Percentiles rank a stretch among this genome's conserved stretches.
phyloP scores from a whole-genome alignment of 2,113 vertebrate species.

The Typhlomys cinereus region DNA sequence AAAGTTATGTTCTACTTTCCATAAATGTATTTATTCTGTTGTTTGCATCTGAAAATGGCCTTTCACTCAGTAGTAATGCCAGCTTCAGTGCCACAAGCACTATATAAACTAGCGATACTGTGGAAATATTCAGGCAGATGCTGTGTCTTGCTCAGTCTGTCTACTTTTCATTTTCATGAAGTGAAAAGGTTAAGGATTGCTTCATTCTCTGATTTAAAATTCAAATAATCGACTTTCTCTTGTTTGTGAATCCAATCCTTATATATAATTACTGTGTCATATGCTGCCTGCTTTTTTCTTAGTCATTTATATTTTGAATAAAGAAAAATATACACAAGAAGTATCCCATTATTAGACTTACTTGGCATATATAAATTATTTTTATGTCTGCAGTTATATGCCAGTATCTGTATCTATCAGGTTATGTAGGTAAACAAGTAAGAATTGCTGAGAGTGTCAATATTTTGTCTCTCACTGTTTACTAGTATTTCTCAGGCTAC shows the following conservation, averaged over 20 bases:
- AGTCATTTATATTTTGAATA: constrained; percentile 46
- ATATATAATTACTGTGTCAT: constrained; percentile 31
- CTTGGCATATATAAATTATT: background rate
- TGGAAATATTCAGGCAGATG: constrained; percentile 54
- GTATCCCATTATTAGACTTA: background rate
- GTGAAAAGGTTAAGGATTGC: constrained; percentile 66
- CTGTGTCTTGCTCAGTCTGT: constrained; percentile 50
- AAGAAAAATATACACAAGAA: background rate
- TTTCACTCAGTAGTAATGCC: constrained; percentile 66
- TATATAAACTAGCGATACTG: constrained; percentile 53
- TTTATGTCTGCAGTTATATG: background rate
- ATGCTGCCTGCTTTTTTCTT: background rate
- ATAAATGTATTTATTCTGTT: constrained; percentile 71
- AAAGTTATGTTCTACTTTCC: constrained; percentile 55
- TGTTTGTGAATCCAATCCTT: constrained; percentile 33
- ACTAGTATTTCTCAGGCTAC: background rate
- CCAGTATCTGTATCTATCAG: background rate
- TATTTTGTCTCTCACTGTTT: constrained; percentile 21
- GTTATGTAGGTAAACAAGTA: background rate
- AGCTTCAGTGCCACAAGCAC: constrained; percentile 42
- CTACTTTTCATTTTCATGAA: constrained; percentile 67
- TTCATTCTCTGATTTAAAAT: constrained; percentile 66
- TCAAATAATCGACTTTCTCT: constrained; percentile 54
- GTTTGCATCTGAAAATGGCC: constrained; percentile 73
- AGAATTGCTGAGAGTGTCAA: constrained; percentile 27